These are phyloP conservation scores for Jacana jacana DNA, from an alignment of 2,113 vertebrate genomes.

Conservation along the genomic window DNA sequence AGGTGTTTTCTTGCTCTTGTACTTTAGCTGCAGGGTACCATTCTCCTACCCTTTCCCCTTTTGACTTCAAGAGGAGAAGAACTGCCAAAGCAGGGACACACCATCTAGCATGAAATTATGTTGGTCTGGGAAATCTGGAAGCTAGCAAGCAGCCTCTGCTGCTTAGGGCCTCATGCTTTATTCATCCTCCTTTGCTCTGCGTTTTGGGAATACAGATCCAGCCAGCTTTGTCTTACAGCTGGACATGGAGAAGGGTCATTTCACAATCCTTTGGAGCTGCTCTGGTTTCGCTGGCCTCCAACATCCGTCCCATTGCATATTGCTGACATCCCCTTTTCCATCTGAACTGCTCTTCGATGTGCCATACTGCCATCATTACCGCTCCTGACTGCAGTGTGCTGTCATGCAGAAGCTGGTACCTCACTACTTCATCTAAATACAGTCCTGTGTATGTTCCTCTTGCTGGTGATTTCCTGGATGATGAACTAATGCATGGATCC, in stretches of 20 bases:
- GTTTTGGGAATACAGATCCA: conserved; percentile 26
- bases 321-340: background rate
- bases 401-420: background rate
- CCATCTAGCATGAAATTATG: background rate
- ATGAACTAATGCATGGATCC: background rate
- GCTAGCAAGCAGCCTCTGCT: background rate
- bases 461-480: background rate
- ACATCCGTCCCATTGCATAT: background rate
- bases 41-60: background rate
- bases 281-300: background rate
- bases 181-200: background rate
- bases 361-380: background rate
- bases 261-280: conserved; percentile 24
- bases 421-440: background rate
- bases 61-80: background rate
- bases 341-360: background rate
- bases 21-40: background rate
- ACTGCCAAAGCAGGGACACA: background rate
- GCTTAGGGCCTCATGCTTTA: background rate
- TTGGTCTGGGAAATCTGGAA: background rate
- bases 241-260: conserved; percentile 16
- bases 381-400: background rate
- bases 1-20: background rate
- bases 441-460: background rate
- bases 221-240: conserved; percentile 35